A percentile compares a stretch with the other conserved stretches of the same genome.
These are phyloP conservation scores for Crocidura indochinensis DNA, from an alignment of 2,797 vertebrate genomes.

Conservation along the genomic window DNA sequence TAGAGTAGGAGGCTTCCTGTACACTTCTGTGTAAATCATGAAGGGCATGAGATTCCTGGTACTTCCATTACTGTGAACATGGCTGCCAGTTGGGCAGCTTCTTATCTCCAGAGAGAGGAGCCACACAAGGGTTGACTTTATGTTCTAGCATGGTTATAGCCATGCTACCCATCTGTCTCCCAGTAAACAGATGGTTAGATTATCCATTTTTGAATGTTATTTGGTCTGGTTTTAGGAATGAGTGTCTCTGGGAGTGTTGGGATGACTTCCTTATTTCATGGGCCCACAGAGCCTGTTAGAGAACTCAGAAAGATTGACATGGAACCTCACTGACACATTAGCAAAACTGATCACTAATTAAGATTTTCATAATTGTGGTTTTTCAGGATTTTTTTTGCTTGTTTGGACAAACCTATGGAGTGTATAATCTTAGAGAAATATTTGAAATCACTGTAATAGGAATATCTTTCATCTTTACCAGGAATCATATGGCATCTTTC, in stretches of 20 bases:
- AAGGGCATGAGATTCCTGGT: neutral
- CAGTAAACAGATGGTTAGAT: constrained; percentile 67
- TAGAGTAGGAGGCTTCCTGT: too few species aligned
- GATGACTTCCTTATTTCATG: constrained; percentile 74
- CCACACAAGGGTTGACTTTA: constrained; percentile 29
- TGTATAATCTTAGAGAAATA: constrained; percentile 19
- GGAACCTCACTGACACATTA: constrained; percentile 69
- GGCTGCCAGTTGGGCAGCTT: constrained; percentile 31
- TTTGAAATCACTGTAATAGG: constrained; percentile 52
- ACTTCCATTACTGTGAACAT: constrained; percentile 13
- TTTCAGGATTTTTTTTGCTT: constrained; percentile 68
- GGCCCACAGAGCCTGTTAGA: constrained; percentile 63
- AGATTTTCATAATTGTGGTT: constrained; percentile 47
- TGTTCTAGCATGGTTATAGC: constrained; percentile 25
- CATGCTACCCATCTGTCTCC: constrained; percentile 6
- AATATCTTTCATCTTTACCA: constrained; percentile 56
- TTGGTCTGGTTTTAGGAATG: constrained; percentile 75
- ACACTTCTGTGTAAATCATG: neutral
- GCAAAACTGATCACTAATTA: constrained; percentile 42
- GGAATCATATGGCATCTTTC: constrained; percentile 63
- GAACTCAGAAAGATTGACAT: constrained; percentile 73
- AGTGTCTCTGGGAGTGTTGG: constrained; percentile 44
- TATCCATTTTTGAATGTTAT: constrained; percentile 61
- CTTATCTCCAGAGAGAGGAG: neutral
- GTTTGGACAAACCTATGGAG: constrained; percentile 72